These are phyloP conservation scores for Hemicordylus capensis DNA, from an alignment of 2,113 vertebrate species.

Conservation along the genomic window DNA sequence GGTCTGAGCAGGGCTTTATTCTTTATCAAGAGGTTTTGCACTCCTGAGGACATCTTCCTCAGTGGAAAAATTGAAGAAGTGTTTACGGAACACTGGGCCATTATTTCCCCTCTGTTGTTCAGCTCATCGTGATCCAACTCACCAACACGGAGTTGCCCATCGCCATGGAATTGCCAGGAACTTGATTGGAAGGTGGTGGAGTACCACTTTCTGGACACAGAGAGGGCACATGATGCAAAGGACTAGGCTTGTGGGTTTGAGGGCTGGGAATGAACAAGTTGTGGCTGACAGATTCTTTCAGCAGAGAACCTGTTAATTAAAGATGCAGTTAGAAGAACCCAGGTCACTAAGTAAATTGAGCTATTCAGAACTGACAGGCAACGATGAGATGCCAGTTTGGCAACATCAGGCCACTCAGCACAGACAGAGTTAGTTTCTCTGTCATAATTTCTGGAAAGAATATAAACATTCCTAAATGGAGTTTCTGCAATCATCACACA, in stretches of 20 bases:
- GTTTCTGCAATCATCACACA: not conserved
- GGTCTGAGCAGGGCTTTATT: too few species aligned
- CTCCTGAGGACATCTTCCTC: not conserved
- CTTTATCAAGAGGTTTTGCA: not conserved
- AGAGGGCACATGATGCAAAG: constrained; percentile 15
- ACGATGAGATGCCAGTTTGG: not conserved
- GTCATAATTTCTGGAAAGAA: not conserved
- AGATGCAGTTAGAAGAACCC: not conserved
- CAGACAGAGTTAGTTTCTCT: not conserved
- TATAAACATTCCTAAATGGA: not conserved
- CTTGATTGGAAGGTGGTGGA: constrained; percentile 9
- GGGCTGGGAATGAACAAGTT: constrained; percentile 28
- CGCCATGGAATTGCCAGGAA: not conserved
- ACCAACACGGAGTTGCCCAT: constrained; percentile 26
- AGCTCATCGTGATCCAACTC: not conserved
- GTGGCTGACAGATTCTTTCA: constrained; percentile 23
- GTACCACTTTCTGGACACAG: constrained; percentile 15
- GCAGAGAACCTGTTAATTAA: constrained; percentile 17
- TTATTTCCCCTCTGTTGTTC: not conserved
- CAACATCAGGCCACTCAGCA: not conserved
- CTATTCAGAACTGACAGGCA: too few species aligned
- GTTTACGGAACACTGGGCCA: not conserved
- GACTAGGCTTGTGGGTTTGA: constrained; percentile 32
- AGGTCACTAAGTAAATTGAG: fast-evolving
- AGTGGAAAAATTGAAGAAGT: not conserved